Conservation (phyloP, 2,888 invertebrate species). For the Galerucella nymphaeae region DNA sequence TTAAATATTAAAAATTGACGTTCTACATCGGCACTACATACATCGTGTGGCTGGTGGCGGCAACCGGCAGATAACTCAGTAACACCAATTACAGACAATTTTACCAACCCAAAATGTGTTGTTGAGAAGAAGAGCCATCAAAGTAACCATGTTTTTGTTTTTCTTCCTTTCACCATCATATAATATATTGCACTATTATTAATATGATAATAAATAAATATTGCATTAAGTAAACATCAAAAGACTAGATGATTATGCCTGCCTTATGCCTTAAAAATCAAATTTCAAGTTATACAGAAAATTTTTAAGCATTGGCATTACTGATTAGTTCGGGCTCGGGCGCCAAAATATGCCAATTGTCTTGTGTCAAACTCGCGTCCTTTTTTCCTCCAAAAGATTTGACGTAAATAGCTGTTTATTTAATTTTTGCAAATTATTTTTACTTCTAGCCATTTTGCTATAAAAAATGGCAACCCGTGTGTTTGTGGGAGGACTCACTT, state of each 20-base stretch:
- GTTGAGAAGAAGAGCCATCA: no score
- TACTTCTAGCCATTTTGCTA: conserved; percentile 13
- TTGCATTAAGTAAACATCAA: no score
- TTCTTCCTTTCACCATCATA: no score
- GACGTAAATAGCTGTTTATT: conserved; percentile 32
- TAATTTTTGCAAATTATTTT: conserved; percentile 27
- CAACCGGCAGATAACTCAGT: neutral
- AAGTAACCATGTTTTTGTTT: neutral
- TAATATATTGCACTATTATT: no score
- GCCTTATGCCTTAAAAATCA: no score
- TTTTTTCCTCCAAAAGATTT: conserved; percentile 25
- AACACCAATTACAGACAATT: neutral
- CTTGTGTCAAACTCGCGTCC: conserved; percentile 33
- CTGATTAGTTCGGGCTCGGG: neutral
- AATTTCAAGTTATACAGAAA: no score
- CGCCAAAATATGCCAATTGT: conserved; percentile 16
- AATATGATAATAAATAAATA: no score
- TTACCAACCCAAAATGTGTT: neutral
- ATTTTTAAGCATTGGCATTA: neutral
- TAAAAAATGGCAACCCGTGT: conserved; percentile 78
- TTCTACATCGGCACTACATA: neutral
- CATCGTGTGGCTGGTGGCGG: neutral
- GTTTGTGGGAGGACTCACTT: conserved; percentile 87
- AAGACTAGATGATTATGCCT: no score
- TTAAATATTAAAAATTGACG: neutral